phyloP scores from a whole-genome alignment of 2,888 invertebrate species.

The Sphaeridia pumilis region DNA sequence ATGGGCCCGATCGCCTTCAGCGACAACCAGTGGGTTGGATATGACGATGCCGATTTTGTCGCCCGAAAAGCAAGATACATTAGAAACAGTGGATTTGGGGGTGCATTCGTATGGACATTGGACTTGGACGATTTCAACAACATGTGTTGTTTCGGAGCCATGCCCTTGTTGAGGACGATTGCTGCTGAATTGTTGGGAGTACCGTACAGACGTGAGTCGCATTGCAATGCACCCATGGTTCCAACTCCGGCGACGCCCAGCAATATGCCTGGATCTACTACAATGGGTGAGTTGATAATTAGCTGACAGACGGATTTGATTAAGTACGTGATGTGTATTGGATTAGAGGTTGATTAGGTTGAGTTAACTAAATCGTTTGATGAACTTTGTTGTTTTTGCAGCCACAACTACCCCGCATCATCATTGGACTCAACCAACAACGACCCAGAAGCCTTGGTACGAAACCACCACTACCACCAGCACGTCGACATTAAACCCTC shows the following conservation, averaged over 20 bases:
- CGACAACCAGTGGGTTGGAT: slow-evolving; percentile 80
- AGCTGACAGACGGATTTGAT: background rate
- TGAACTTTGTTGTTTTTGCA: too few species aligned
- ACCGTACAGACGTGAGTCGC: slow-evolving; percentile 39
- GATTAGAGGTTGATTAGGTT: too few species aligned
- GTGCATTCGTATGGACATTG: slow-evolving; percentile 75
- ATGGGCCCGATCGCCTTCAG: slow-evolving; percentile 66
- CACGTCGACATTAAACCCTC: background rate
- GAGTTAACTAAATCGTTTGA: too few species aligned
- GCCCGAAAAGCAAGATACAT: slow-evolving; percentile 56
- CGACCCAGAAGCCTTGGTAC: background rate
- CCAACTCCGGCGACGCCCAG: slow-evolving; percentile 19
- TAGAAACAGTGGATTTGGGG: slow-evolving; percentile 58
- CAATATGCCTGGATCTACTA: slow-evolving; percentile 26
- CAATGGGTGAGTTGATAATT: slow-evolving; percentile 4
- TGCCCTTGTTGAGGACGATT: slow-evolving; percentile 62
- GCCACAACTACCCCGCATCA: background rate
- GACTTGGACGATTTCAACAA: slow-evolving; percentile 80
- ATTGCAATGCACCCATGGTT: slow-evolving; percentile 49
- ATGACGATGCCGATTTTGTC: slow-evolving; percentile 51
- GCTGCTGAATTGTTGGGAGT: slow-evolving; percentile 54
- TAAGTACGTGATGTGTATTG: too few species aligned
- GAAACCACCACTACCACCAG: background rate
- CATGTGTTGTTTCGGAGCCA: slow-evolving; percentile 66
- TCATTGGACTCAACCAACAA: background rate